Evolutionary conservation across 2,888 invertebrate species (phyloP).

Genomic region (Cerceris rybyensis): DNA sequence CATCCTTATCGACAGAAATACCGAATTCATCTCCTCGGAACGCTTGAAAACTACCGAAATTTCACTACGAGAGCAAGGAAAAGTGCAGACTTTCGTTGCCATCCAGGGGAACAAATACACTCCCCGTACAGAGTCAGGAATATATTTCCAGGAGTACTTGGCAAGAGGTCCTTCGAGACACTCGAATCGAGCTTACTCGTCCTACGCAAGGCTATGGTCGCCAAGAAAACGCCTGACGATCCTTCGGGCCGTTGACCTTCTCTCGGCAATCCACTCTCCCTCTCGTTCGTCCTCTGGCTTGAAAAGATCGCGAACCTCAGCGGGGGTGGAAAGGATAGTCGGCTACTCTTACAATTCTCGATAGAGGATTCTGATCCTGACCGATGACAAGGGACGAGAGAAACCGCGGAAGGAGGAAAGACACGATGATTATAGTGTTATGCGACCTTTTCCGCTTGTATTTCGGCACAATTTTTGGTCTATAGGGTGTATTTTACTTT

Average conservation of each 20-base stretch:
- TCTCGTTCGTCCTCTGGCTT: slow-evolving; percentile 48
- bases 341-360: slow-evolving; percentile 33
- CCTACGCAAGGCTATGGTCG: slow-evolving; percentile 28
- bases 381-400: slow-evolving; percentile 23
- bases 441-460: slow-evolving; percentile 8
- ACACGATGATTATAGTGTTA: slow-evolving; percentile 22
- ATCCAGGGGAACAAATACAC: slow-evolving; percentile 5
- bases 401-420: background rate
- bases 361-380: slow-evolving; percentile 40
- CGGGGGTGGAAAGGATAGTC: slow-evolving; percentile 11
- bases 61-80: background rate
- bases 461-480: slow-evolving; percentile 2
- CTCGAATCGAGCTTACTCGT: slow-evolving; percentile 11
- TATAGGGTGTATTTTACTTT: background rate
- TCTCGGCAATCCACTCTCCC: slow-evolving; percentile 56
- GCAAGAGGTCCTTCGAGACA: background rate
- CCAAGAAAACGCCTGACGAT: slow-evolving; percentile 32
- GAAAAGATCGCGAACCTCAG: slow-evolving; percentile 7
- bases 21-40: background rate
- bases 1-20: background rate
- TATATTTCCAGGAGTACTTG: slow-evolving; percentile 14
- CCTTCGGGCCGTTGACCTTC: slow-evolving; percentile 45
- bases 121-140: background rate
- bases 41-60: background rate
- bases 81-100: background rate